phyloP scores from a whole-genome alignment of 2,113 vertebrate species.

The Anoplopoma fimbria region DNA sequence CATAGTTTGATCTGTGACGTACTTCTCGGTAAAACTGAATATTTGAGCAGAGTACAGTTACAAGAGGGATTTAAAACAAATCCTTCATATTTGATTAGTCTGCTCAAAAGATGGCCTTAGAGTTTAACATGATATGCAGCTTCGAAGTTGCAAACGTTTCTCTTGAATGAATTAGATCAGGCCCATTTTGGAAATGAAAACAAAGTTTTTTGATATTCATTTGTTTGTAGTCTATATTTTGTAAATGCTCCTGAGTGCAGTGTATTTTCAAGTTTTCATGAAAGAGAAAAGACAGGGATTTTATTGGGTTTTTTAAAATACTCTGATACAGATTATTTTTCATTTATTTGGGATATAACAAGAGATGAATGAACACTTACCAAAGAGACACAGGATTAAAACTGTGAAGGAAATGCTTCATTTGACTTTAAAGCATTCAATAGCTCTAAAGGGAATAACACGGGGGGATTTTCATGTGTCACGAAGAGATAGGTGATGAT shows the following conservation, averaged over 20 bases:
- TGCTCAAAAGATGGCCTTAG: background rate
- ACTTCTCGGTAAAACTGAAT: background rate
- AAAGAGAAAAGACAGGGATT: background rate
- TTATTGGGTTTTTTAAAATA: background rate
- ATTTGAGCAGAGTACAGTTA: background rate
- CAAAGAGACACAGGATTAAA: too few species aligned
- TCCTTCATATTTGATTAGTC: background rate
- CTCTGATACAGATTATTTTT: background rate
- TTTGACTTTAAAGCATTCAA: too few species aligned
- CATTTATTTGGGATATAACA: too few species aligned
- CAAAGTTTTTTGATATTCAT: background rate
- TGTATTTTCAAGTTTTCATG: too few species aligned
- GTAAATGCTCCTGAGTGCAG: background rate
- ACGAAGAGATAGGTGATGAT: too few species aligned
- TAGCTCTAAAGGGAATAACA: background rate
- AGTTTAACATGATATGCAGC: background rate
- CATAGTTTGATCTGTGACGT: background rate
- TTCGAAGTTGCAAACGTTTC: background rate
- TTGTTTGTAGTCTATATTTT: background rate
- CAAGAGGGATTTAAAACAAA: background rate
- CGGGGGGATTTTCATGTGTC: slow-evolving; percentile 38
- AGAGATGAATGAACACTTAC: too few species aligned
- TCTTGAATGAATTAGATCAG: background rate
- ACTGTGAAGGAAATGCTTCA: too few species aligned
- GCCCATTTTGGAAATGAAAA: background rate